Evolutionary conservation across 2,113 vertebrate species (phyloP).

Genomic region (Rhynchopsitta pachyrhyncha): DNA sequence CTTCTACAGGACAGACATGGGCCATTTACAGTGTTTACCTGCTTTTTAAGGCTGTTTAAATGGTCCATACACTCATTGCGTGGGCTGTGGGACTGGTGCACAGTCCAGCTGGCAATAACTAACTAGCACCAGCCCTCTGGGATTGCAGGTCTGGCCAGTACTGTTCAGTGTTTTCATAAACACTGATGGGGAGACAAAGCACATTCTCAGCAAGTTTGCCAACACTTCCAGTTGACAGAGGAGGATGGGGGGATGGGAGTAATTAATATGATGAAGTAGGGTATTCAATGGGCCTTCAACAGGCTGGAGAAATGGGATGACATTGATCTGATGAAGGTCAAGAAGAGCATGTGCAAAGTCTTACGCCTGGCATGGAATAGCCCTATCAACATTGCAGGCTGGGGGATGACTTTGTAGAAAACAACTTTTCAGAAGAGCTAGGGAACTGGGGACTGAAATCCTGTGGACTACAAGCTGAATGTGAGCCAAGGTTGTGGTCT

Average conservation of each 20-base stretch:
- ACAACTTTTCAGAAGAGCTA: background rate
- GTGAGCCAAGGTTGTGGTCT: background rate
- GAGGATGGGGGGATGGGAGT: rapidly evolving
- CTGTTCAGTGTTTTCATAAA: background rate
- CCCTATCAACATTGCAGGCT: background rate
- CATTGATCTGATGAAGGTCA: background rate
- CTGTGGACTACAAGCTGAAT: background rate
- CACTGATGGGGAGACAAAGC: background rate
- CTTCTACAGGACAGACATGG: background rate
- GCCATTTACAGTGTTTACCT: background rate
- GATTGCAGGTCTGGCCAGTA: background rate
- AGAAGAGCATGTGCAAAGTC: background rate
- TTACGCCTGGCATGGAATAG: background rate
- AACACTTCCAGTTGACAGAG: rapidly evolving
- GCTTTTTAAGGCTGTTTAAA: background rate
- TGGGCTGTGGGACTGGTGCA: no score
- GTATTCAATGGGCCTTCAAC: background rate
- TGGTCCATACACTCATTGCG: rapidly evolving
- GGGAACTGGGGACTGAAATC: no score
- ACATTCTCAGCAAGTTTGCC: background rate
- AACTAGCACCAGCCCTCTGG: background rate
- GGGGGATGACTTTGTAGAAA: background rate
- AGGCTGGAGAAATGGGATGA: background rate
- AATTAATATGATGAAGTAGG: background rate
- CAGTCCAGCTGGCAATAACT: background rate